A percentile compares a stretch with the other conserved stretches of the same genome.
Conservation (phyloP, 2,113 vertebrate genomes). For the Proterorhinus semilunaris region DNA sequence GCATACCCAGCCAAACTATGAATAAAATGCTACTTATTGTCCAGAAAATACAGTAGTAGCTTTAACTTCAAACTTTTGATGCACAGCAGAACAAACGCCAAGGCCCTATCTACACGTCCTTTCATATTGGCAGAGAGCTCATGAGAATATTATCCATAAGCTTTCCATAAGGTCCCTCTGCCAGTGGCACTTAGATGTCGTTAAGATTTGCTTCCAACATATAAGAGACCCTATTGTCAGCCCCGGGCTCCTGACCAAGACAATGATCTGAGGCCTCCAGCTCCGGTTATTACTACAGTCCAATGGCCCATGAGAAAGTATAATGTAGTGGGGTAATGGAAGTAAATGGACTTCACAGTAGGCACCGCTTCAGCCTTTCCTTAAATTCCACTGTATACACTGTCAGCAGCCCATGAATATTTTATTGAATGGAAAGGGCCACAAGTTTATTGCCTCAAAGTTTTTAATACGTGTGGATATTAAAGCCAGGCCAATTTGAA, state of each 20-base stretch:
- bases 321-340: conserved; percentile 41
- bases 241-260: conserved; percentile 18
- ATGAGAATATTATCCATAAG: neutral
- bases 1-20: no score
- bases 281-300: conserved; percentile 41
- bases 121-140: neutral
- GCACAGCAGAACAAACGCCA: no score
- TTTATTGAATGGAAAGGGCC: conserved; percentile 1
- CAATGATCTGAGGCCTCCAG: conserved; percentile 36
- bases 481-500: neutral
- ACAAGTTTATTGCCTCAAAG: neutral
- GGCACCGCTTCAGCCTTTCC: conserved; percentile 1
- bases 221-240: conserved; percentile 3
- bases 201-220: neutral
- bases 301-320: conserved; percentile 41
- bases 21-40: no score
- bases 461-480: neutral
- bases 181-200: neutral
- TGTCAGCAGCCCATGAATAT: conserved; percentile 8
- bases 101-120: no score
- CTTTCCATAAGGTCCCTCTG: neutral
- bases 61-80: no score
- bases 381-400: conserved; percentile 11
- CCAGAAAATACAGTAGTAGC: no score
- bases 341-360: conserved; percentile 26